Evolutionary conservation across 2,113 vertebrate species (phyloP).

Genomic region (Otis tarda): DNA sequence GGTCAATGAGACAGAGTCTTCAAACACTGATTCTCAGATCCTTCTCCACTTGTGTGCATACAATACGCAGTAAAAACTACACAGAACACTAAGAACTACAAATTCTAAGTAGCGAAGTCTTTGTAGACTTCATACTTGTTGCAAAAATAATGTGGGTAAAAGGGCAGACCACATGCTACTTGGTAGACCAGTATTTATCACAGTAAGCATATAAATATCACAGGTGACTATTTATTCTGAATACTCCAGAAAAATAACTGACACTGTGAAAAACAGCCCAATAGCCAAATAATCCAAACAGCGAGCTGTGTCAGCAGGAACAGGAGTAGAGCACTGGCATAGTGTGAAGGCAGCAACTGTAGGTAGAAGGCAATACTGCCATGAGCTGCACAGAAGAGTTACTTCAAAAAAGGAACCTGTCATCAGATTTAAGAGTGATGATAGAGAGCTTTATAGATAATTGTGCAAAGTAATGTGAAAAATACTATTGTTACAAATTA

Average conservation of each 20-base stretch:
- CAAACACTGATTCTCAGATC: background rate
- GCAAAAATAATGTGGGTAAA: constrained; percentile 14
- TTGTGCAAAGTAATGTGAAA: background rate
- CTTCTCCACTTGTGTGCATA: background rate
- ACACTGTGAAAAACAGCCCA: background rate
- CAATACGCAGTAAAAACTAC: background rate
- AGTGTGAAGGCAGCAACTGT: background rate
- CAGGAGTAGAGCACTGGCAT: background rate
- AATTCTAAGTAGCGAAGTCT: background rate
- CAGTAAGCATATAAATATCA: background rate
- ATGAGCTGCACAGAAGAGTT: background rate
- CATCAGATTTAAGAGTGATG: background rate
- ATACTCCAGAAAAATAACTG: background rate
- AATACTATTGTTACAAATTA: background rate
- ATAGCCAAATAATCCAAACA: background rate
- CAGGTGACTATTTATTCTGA: background rate
- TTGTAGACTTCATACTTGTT: background rate
- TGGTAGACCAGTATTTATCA: background rate
- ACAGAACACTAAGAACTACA: background rate
- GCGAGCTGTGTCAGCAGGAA: background rate
- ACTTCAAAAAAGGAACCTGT: background rate
- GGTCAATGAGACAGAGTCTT: background rate
- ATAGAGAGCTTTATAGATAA: background rate
- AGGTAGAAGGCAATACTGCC: background rate
- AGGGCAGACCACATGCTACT: background rate